Evolutionary conservation across 2,888 invertebrate genomes (phyloP).

Genomic region (Onthophagus sagittarius): DNA sequence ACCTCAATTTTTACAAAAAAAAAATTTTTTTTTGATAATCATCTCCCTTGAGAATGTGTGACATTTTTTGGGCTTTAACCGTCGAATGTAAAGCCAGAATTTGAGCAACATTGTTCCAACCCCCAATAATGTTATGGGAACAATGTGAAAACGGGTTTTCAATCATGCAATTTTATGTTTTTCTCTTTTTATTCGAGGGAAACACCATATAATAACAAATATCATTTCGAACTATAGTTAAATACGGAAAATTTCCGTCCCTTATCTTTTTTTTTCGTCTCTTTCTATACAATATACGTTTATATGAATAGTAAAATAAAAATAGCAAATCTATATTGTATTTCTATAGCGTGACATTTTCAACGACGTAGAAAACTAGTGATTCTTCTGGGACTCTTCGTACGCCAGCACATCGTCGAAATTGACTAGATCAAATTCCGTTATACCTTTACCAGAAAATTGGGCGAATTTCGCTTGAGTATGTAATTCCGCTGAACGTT

Average conservation of each 20-base stretch:
- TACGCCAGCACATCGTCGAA: conserved; percentile 53
- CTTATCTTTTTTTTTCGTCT: neutral
- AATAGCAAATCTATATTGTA: conserved; percentile 20
- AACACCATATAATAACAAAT: neutral
- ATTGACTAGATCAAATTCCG: conserved; percentile 72
- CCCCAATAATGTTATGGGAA: neutral
- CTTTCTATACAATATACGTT: conserved; percentile 17
- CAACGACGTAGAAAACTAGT: conserved; percentile 18
- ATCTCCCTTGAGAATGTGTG: neutral
- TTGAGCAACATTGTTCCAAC: neutral
- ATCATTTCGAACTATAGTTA: neutral
- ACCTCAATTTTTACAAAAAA: neutral
- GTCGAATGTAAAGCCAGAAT: neutral
- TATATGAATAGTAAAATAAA: conserved; percentile 23
- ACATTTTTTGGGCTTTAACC: neutral
- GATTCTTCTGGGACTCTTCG: conserved; percentile 51
- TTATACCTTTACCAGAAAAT: conserved; percentile 71
- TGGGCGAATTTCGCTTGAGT: conserved; percentile 64
- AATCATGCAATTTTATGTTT: neutral
- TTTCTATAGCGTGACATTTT: conserved; percentile 19
- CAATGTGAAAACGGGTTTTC: neutral
- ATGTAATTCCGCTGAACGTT: conserved; percentile 45
- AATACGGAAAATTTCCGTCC: too few species aligned
- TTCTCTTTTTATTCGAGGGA: neutral
- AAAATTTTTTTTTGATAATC: neutral